Conservation (phyloP, 2,888 invertebrate species). For the Platypus cylindrus region DNA sequence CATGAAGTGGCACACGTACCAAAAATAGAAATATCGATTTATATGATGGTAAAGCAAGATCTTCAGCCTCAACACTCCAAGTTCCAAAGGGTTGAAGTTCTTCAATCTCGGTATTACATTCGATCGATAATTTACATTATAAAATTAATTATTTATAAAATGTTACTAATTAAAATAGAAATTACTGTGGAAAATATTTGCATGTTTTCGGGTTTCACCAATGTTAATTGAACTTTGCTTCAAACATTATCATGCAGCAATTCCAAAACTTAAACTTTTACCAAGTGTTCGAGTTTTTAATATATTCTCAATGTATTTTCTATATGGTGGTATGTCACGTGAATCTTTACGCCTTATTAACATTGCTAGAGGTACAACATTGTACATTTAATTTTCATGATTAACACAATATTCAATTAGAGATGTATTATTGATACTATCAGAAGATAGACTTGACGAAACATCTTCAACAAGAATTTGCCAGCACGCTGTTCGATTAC, state of each 20-base stretch:
- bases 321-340: constrained; percentile 31
- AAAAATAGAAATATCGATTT: constrained; percentile 75
- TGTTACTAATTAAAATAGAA: neutral
- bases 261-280: constrained; percentile 67
- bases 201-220: constrained; percentile 43
- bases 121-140: constrained; percentile 7
- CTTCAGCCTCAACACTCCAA: constrained; percentile 62
- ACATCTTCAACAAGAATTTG: constrained; percentile 21
- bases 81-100: constrained; percentile 55
- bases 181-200: constrained; percentile 24
- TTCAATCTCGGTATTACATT: constrained; percentile 32
- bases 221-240: constrained; percentile 55
- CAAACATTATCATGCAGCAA: constrained; percentile 56
- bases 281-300: constrained; percentile 77
- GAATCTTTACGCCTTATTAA: constrained; percentile 19
- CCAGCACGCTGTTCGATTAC: constrained; percentile 53
- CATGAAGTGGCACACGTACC: constrained; percentile 73
- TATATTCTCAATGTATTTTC: constrained; percentile 76
- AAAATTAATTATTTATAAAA: neutral
- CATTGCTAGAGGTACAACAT: constrained; percentile 41
- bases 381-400: constrained; percentile 30
- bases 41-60: constrained; percentile 76
- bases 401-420: constrained; percentile 18
- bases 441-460: constrained; percentile 35
- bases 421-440: constrained; percentile 35